These are phyloP conservation scores for Brachypteracias leptosomus DNA, from an alignment of 2,113 vertebrate genomes.

Conservation along the genomic window DNA sequence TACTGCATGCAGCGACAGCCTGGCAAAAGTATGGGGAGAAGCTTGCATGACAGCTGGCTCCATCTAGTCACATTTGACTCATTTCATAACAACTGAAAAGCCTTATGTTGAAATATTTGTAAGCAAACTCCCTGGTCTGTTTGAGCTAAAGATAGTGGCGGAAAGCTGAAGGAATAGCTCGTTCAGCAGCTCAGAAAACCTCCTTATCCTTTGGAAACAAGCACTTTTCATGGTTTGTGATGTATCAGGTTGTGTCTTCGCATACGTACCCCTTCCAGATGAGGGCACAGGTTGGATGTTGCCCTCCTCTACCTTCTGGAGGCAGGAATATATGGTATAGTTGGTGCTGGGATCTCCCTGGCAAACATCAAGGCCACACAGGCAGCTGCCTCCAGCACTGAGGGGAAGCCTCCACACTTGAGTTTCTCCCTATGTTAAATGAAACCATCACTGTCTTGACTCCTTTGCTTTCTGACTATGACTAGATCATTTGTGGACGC, in stretches of 20 bases:
- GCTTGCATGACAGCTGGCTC: constrained; percentile 36
- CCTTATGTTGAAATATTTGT: constrained; percentile 54
- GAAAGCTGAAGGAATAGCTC: not conserved
- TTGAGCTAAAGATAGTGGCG: not conserved
- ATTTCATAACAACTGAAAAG: constrained; percentile 54
- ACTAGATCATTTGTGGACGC: not conserved
- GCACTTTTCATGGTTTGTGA: not conserved
- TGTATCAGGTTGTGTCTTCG: not conserved
- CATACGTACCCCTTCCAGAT: not conserved
- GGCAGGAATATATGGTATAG: not conserved
- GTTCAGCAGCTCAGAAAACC: not conserved
- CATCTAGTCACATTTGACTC: constrained; percentile 36
- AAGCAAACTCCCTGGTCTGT: constrained; percentile 14
- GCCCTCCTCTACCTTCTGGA: not conserved
- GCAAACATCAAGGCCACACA: not conserved
- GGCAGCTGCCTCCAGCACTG: fast-evolving
- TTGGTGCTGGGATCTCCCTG: not conserved
- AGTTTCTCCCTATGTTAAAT: not conserved
- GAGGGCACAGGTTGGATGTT: not conserved
- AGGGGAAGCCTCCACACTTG: not conserved
- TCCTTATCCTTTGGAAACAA: not conserved
- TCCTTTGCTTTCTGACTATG: not conserved
- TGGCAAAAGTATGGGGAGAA: constrained; percentile 33
- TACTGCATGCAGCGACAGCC: not conserved
- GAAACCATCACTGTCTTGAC: not conserved